phyloP scores from a whole-genome alignment of 1,140 invertebrate genomes.

The Harpegnathos saltator region DNA sequence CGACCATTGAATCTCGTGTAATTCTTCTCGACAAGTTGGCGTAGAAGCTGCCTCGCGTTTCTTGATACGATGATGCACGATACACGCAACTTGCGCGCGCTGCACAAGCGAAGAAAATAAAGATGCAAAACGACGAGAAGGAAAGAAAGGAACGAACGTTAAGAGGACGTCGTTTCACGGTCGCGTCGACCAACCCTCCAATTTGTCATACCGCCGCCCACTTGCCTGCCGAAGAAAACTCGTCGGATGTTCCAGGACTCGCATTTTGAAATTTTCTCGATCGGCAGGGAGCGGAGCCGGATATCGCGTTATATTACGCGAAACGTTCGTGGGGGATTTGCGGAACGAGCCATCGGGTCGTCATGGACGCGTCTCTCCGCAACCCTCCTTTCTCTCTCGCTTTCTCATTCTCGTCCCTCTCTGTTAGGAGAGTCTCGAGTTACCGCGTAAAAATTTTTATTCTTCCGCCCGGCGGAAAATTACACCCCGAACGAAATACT shows the following conservation, averaged over 20 bases:
- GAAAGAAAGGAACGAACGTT: background rate
- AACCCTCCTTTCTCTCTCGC: background rate
- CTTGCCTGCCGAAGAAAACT: background rate
- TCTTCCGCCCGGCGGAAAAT: conserved; percentile 8
- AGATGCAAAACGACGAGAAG: background rate
- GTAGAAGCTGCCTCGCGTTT: background rate
- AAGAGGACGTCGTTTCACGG: background rate
- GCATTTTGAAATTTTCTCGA: background rate
- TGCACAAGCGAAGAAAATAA: background rate
- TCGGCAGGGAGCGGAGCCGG: background rate
- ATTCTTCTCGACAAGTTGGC: background rate
- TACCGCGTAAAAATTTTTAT: conserved; percentile 17
- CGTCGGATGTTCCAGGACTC: background rate
- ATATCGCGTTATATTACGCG: conserved; percentile 34
- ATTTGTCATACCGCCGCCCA: background rate
- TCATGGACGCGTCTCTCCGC: background rate
- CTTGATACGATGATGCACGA: background rate
- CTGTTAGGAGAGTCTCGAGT: background rate
- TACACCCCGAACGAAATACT: conserved; percentile 13
- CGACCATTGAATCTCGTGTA: background rate
- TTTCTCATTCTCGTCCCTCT: background rate
- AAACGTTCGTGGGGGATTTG: conserved; percentile 14
- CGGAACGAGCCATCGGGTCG: background rate
- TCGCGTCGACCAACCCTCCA: background rate
- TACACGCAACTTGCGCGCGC: background rate